Evolutionary conservation across 2,113 vertebrate species (phyloP).

Genomic region (Actinemys pallida): DNA sequence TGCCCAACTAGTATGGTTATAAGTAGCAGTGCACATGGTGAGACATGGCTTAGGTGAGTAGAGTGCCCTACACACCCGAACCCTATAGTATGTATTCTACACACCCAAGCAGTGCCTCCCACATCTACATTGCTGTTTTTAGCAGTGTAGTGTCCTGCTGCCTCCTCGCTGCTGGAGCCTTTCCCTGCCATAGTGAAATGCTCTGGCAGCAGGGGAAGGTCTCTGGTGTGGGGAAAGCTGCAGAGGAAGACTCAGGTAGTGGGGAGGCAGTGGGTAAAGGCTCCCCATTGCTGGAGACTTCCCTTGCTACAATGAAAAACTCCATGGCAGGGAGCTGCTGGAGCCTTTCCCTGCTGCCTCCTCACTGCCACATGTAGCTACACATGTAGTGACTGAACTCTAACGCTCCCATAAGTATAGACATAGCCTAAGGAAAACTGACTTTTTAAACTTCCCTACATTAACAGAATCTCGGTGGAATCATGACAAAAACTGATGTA

Average conservation of each 20-base stretch:
- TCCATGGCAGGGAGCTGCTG: not conserved
- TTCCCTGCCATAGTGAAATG: not conserved
- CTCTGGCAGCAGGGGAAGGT: not conserved
- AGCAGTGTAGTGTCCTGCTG: not conserved
- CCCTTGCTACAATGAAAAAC: not conserved
- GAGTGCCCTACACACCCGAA: not conserved
- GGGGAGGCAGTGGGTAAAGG: not conserved
- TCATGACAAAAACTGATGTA: not conserved
- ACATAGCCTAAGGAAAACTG: not conserved
- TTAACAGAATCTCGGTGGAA: not conserved
- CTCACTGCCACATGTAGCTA: not conserved
- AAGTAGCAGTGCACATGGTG: not conserved
- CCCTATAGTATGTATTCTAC: not conserved
- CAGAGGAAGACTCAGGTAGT: not conserved
- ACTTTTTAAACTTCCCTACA: not conserved
- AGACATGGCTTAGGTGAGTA: not conserved
- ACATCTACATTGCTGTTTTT: not conserved
- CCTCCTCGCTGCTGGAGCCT: not conserved
- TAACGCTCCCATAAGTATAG: not conserved
- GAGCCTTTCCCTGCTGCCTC: not conserved
- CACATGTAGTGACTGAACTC: not conserved
- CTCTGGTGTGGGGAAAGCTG: not conserved
- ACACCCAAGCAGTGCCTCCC: not conserved
- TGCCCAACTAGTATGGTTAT: not conserved
- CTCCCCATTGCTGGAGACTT: not conserved